phyloP scores from a whole-genome alignment of 2,113 vertebrate species.

The Chaetops frenatus region DNA sequence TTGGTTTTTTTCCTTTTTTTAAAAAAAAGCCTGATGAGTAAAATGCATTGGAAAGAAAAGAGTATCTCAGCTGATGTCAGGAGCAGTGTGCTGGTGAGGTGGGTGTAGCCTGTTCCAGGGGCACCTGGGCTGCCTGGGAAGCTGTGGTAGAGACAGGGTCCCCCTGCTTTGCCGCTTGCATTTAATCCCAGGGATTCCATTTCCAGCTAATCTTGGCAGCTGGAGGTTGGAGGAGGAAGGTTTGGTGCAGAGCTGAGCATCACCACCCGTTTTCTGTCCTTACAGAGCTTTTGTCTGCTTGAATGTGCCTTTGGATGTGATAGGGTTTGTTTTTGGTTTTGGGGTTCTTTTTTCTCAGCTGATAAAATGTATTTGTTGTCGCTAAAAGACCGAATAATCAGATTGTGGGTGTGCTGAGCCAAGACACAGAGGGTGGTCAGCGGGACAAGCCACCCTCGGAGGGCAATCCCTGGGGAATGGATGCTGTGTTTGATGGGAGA shows the following conservation, averaged over 20 bases:
- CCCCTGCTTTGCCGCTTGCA: not conserved
- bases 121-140: not conserved
- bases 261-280: accelerated
- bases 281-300: not conserved
- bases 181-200: not conserved
- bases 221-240: accelerated
- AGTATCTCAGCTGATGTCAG: accelerated
- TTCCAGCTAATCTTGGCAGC: not conserved
- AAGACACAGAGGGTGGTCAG: accelerated
- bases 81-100: not conserved
- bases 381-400: not conserved
- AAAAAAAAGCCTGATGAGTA: not conserved
- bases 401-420: accelerated
- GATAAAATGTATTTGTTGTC: not conserved
- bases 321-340: not conserved
- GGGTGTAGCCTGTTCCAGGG: accelerated
- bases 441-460: accelerated
- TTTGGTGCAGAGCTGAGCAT: not conserved
- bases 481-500: accelerated
- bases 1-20: not conserved
- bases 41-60: not conserved
- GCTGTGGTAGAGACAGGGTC: not conserved
- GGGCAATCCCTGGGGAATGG: accelerated
- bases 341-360: not conserved
- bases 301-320: accelerated